Percentiles rank a stretch among this genome's conserved stretches.
Evolutionary conservation across 53 echinoderm and acorn worm genomes (phyloP).

Genomic region (Temnopleurus reevesii): DNA sequence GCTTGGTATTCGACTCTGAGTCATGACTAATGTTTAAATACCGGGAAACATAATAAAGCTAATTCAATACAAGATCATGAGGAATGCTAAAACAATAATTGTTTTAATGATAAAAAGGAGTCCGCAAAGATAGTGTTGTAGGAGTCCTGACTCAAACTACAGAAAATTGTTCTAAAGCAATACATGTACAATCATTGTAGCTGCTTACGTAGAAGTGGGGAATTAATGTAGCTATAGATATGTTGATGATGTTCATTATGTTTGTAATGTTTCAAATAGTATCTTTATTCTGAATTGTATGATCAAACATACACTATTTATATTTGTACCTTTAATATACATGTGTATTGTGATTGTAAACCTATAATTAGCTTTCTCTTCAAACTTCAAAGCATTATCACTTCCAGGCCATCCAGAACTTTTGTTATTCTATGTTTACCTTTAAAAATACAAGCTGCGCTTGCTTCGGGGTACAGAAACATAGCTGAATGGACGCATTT

Average conservation of each 20-base stretch:
- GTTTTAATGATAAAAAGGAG: not conserved
- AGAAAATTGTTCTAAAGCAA: too few relatives aligned
- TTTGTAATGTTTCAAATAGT: too few relatives aligned
- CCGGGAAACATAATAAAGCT: not conserved
- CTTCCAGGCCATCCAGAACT: not conserved
- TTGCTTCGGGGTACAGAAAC: not conserved
- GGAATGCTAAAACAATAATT: not conserved
- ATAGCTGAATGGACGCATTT: not conserved
- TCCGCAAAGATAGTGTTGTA: not conserved
- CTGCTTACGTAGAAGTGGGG: too few relatives aligned
- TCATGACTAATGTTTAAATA: not conserved
- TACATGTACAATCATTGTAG: too few relatives aligned
- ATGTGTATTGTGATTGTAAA: too few relatives aligned
- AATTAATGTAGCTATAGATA: too few relatives aligned
- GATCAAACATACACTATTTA: too few relatives aligned
- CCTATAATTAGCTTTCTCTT: constrained; percentile 9
- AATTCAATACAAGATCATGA: not conserved
- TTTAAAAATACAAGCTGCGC: constrained; percentile 7
- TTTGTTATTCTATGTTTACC: not conserved
- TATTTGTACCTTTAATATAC: too few relatives aligned
- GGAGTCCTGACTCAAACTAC: too few relatives aligned
- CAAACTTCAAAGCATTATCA: constrained; percentile 15
- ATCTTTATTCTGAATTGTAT: too few relatives aligned
- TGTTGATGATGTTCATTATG: too few relatives aligned
- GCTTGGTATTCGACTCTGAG: not conserved